Base-by-base conservation (phyloP, 2,888 invertebrate species). In the Ectemnius cavifrons region DNA sequence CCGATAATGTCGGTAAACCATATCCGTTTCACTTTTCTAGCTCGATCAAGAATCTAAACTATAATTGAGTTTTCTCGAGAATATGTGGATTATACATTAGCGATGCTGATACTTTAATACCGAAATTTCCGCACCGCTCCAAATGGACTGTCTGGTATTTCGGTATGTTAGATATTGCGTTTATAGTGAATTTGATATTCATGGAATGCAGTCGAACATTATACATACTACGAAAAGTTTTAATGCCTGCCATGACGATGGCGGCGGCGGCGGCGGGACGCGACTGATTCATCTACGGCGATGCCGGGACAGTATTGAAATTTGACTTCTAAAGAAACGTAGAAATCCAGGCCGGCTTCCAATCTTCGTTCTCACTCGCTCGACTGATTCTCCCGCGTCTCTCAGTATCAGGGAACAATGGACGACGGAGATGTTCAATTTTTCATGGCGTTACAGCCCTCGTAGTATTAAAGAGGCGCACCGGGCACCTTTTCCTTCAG, bases 381-480 rank as follows among this genome's bases (percentile, higher is more conserved):
- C 11, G 37, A 49, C 64, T 56, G 64, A 77, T 70, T 77, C 64
- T 59, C 23, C 58, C 63, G 63, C 60, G 16, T 23, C 57, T 14
- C 13, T 5, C n/a, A 18, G n/a, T 60, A 59, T 57, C 61, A 56
- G 18, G 67, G 80, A 82, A 85, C 78, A 84, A 81, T 82, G 77
- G 78, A 77, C 72, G 74, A 72, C 79, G 71, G 81, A 81, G 80
- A 75, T 73, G 77, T 81, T 84, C 81, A 84, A 85, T 85, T 78
- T 85, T 85, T 85, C 84, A 84, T 84, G 73, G 67, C 68, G 73
- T 74, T 66, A 60, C 63, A 73, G 52, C 52, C 65, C 73, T 67
- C 66, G 62, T 76, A 74, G 62, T 76, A 74, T 80, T 78, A 78
- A 60, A 63, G 62, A 57, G 23, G 63, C 57, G 64, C 75, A 65